phyloP scores from a whole-genome alignment of 2,113 vertebrate genomes.

The Dinomys branickii region DNA sequence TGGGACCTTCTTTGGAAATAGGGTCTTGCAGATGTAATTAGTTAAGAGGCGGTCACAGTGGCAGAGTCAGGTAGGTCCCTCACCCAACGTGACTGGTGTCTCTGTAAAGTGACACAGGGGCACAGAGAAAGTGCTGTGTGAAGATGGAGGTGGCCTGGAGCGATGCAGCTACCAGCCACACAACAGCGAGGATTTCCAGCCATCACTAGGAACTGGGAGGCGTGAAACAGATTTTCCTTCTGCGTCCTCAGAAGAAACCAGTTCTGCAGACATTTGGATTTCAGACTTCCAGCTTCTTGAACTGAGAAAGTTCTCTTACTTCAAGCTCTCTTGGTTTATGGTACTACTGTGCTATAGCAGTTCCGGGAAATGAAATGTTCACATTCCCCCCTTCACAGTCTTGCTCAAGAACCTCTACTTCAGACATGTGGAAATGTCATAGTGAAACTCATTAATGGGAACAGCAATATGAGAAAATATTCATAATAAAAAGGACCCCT shows the following conservation, averaged over 20 bases:
- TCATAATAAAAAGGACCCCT: not conserved
- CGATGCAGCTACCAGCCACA: not conserved
- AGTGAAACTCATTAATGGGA: not conserved
- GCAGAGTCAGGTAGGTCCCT: not conserved
- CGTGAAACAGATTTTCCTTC: not conserved
- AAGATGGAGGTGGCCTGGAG: not conserved
- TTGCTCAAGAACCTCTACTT: not conserved
- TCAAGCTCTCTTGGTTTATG: not conserved
- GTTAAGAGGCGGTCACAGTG: not conserved
- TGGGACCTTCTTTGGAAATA: not conserved
- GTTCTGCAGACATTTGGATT: not conserved
- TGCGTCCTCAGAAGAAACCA: not conserved
- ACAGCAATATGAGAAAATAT: not conserved
- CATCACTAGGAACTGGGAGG: not conserved
- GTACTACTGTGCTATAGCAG: not conserved
- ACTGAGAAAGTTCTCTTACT: not conserved
- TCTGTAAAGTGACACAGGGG: not conserved
- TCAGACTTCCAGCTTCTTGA: not conserved
- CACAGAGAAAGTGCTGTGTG: not conserved
- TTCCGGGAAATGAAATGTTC: not conserved
- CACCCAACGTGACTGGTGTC: not conserved
- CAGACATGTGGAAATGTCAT: not conserved
- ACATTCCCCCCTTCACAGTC: not conserved
- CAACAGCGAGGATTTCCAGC: not conserved
- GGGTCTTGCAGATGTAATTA: not conserved